These are phyloP conservation scores for Bombyx mandarina DNA, from an alignment of 1,140 invertebrate species.

Conservation along the genomic window DNA sequence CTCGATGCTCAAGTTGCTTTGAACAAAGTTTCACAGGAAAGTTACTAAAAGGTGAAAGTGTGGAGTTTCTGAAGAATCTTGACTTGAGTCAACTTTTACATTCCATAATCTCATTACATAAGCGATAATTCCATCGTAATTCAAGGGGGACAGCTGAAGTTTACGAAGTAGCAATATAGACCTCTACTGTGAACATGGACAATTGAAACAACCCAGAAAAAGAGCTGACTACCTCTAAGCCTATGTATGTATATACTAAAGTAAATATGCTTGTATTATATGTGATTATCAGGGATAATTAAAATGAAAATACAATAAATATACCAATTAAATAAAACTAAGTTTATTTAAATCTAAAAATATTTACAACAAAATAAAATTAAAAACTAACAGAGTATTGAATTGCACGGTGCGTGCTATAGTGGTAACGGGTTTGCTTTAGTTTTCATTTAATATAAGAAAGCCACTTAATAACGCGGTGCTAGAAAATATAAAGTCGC, in stretches of 20 bases:
- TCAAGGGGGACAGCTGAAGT: no score
- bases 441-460: no score
- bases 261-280: no score
- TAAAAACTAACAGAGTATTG: slow-evolving; percentile 62
- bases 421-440: slow-evolving; percentile 36
- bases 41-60: neutral
- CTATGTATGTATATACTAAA: neutral
- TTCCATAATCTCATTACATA: no score
- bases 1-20: slow-evolving; percentile 25
- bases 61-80: slow-evolving; percentile 1
- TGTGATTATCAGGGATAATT: neutral
- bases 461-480: no score
- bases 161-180: no score
- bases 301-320: slow-evolving; percentile 31
- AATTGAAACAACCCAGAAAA: neutral
- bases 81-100: neutral
- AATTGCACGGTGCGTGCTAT: slow-evolving; percentile 48
- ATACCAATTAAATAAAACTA: slow-evolving; percentile 28
- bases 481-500: no score
- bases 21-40: neutral
- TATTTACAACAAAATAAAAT: slow-evolving; percentile 54
- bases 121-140: no score
- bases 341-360: slow-evolving; percentile 54
- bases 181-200: no score
- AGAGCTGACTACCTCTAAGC: neutral